These are phyloP conservation scores for Tylochromis polylepis DNA, from an alignment of 2,113 vertebrate genomes.

Conservation along the genomic window DNA sequence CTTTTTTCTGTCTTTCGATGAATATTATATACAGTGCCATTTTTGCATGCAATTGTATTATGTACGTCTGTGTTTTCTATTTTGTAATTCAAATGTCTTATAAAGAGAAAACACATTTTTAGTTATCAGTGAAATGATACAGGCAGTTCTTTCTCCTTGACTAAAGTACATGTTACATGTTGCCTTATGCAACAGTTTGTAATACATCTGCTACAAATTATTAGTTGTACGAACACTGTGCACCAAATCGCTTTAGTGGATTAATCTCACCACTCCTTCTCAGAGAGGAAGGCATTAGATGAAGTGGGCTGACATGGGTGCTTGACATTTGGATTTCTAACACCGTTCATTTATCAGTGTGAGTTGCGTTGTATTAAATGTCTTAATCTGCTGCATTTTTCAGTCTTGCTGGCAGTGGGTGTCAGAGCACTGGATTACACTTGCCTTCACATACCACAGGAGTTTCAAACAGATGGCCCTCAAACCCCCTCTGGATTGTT, in stretches of 20 bases:
- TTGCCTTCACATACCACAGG: slow-evolving; percentile 26
- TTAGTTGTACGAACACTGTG: neutral
- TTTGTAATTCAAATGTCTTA: neutral
- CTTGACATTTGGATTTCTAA: neutral
- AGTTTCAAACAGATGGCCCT: slow-evolving; percentile 38
- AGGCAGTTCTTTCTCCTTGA: neutral
- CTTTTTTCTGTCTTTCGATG: neutral
- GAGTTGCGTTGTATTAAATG: neutral
- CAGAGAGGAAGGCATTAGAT: neutral
- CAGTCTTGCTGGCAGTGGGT: slow-evolving; percentile 27
- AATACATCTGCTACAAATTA: neutral
- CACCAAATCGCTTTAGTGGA: neutral
- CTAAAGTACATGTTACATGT: neutral
- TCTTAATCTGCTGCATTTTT: neutral
- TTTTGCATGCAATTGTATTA: neutral
- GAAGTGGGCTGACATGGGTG: neutral
- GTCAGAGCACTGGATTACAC: slow-evolving; percentile 33
- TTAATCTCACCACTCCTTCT: neutral
- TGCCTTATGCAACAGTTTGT: neutral
- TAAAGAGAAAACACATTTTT: neutral
- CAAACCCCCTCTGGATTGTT: slow-evolving; percentile 37
- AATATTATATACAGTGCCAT: neutral
- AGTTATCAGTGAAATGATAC: neutral
- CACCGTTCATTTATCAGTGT: neutral
- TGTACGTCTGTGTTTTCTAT: neutral